A percentile compares a stretch with the other conserved stretches of the same genome.
phyloP scores from a whole-genome alignment of 1,140 invertebrate species.

The Holcopasites calliopsidis region DNA sequence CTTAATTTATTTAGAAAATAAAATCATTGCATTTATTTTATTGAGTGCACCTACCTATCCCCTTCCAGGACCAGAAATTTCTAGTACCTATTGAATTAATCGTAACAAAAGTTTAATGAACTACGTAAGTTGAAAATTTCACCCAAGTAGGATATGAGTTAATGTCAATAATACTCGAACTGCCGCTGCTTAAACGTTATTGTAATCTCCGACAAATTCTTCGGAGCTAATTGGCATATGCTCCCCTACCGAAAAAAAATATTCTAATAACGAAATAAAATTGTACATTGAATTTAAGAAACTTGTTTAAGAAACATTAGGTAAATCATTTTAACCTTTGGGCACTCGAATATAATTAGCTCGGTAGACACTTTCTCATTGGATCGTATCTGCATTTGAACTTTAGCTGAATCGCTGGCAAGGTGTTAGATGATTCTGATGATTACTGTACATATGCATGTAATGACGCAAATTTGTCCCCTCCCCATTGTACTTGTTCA shows the following conservation, averaged over 20 bases:
- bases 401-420: no score
- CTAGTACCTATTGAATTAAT: not conserved
- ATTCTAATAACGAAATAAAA: not conserved
- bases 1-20: no score
- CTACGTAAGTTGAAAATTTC: slow-evolving; percentile 44
- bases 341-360: no score
- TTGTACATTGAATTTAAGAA: slow-evolving; percentile 32
- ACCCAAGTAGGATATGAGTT: slow-evolving; percentile 49
- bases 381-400: no score
- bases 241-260: not conserved
- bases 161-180: slow-evolving; percentile 53
- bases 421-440: no score
- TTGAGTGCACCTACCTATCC: no score
- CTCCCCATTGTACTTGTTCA: not conserved
- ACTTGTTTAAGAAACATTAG: no score
- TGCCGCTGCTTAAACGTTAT: slow-evolving; percentile 31
- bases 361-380: no score
- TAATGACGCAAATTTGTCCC: not conserved
- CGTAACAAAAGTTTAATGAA: slow-evolving; percentile 44
- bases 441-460: no score
- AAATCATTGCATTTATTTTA: no score
- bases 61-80: not conserved
- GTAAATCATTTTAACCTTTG: no score
- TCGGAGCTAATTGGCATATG: not conserved
- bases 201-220: slow-evolving; percentile 16